Base-by-base conservation (phyloP, 2,797 vertebrate genomes). In the Anas bernieri region DNA sequence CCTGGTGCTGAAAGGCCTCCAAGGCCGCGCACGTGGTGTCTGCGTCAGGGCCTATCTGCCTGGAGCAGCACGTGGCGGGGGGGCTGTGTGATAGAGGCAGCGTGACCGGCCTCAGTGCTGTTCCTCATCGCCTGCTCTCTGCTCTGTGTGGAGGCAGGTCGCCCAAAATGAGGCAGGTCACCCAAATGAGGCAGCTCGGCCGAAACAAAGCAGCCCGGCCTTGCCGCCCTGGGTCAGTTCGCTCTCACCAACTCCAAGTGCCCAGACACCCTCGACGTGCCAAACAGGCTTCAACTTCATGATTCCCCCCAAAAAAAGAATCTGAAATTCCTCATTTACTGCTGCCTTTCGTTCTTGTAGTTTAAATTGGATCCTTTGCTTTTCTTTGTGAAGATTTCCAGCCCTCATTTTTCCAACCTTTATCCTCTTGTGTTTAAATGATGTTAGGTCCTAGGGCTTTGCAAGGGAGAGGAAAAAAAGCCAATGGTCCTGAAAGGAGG, bases 21-120 rank as follows among this genome's bases (percentile, higher is more conserved):
- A 25, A 11, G 21, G 12, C 33, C 1, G 4, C 17, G n/a, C 17
- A 17, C 2, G 1, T 9, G 0, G 1, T 22, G 7, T n/a, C 20
- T 48, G 37, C 20, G 12, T 6, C 26, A 11, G 12, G 26, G n/a
- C 9, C 0, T 76, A 33, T 91, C 80, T 86, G 7, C n/a, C 17
- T 35, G 6, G 23, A 28, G 20, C 39, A 66, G 37, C 26, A 7
- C 1, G 0, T 39, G 43, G 10, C 4, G 52, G 37, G 45, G 72
- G 48, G 13, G 11, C 15, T 7, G 25, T 17, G 76, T 46, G 41
- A 6, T 30, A 4, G 23, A 55, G 68, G 48, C 1, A 52, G 3
- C 6, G 54, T 17, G 56, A 21, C 48, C 45, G 31, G 26, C 52
- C 4, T 9, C 3, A 2, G 31, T 7, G 1, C 2, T 0, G 52